Conservation (phyloP, 2,113 vertebrate species). For the Suricata suricatta region DNA sequence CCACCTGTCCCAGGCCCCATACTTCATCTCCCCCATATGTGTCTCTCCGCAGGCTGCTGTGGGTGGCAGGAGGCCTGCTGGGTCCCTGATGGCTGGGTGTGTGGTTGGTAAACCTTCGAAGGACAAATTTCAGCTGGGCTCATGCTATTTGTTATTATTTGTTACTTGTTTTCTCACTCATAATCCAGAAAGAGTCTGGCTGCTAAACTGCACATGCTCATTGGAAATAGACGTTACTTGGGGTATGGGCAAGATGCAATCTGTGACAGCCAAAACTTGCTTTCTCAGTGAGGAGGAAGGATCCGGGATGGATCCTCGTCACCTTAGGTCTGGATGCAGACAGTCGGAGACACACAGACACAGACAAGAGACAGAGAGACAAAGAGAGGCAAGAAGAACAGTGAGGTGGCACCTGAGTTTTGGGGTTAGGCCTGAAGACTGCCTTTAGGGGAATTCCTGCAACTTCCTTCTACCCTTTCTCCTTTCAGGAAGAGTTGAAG, state of each 20-base stretch:
- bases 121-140: not conserved
- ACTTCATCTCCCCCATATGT: not conserved
- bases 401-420: not conserved
- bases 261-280: not conserved
- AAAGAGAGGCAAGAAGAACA: not conserved
- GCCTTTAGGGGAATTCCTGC: not conserved
- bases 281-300: not conserved
- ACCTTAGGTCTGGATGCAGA: not conserved
- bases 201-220: not conserved
- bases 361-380: too few relatives aligned
- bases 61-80: not conserved
- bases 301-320: not conserved
- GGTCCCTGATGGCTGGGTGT: accelerated
- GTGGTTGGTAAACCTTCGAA: not conserved
- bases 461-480: not conserved
- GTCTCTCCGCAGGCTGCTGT: not conserved
- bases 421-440: not conserved
- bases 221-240: not conserved
- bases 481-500: not conserved
- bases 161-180: constrained; percentile 1
- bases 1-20: not conserved
- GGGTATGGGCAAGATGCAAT: not conserved
- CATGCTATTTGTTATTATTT: not conserved
- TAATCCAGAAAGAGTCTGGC: not conserved
- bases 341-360: not conserved